Evolutionary conservation across 2,113 vertebrate genomes (phyloP).

Genomic region (Vireo altiloquus): DNA sequence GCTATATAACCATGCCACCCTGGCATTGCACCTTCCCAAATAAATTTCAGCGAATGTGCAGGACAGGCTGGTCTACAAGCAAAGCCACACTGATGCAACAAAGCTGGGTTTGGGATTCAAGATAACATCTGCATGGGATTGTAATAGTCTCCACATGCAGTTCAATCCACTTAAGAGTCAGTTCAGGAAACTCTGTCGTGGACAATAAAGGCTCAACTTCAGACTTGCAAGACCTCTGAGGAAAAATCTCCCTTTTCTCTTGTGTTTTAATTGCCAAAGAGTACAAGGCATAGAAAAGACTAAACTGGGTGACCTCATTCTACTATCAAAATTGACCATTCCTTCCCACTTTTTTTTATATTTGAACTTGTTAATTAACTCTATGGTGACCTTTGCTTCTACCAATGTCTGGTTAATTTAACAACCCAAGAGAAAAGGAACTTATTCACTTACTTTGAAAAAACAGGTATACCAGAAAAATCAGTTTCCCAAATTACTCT

Average conservation of each 20-base stretch:
- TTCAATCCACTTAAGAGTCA: background rate
- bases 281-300: background rate
- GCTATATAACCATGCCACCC: rapidly evolving
- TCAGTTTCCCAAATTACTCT: background rate
- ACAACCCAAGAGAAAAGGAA: background rate
- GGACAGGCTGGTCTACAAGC: background rate
- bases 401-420: background rate
- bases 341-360: background rate
- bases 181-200: background rate
- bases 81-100: background rate
- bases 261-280: background rate
- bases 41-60: background rate
- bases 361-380: background rate
- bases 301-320: background rate
- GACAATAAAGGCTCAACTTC: background rate
- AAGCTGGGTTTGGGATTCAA: background rate
- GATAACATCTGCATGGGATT: background rate
- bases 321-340: background rate
- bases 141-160: background rate
- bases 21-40: background rate
- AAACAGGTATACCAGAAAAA: background rate
- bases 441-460: background rate
- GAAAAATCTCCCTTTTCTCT: background rate
- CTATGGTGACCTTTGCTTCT: background rate
- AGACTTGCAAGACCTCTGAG: background rate